These are phyloP conservation scores for Drosophila pseudoobscura DNA, from an alignment of 1,140 invertebrate genomes.

Conservation along the genomic window DNA sequence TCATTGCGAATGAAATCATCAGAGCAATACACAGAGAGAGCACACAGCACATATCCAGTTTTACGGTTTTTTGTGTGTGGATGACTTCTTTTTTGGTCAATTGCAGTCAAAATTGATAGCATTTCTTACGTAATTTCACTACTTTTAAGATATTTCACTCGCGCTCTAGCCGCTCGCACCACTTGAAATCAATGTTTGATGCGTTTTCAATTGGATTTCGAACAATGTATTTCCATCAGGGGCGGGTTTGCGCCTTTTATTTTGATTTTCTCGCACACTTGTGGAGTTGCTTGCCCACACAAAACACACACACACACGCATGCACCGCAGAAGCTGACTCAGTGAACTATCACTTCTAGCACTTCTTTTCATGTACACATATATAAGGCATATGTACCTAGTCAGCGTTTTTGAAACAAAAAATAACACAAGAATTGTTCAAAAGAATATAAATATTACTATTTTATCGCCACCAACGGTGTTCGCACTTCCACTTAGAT, in stretches of 20 bases:
- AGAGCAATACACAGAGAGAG: slow-evolving; percentile 19
- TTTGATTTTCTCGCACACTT: slow-evolving; percentile 78
- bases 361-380: too few species aligned
- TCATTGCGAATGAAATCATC: slow-evolving; percentile 78
- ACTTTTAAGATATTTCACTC: slow-evolving; percentile 49
- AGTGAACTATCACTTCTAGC: too few species aligned
- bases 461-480: too few species aligned
- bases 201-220: slow-evolving; percentile 51
- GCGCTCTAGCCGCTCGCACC: slow-evolving; percentile 27
- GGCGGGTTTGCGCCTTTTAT: slow-evolving; percentile 55
- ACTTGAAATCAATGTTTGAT: slow-evolving; percentile 15
- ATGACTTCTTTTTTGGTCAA: slow-evolving; percentile 53
- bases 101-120: slow-evolving; percentile 57
- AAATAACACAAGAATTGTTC: too few species aligned
- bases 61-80: slow-evolving; percentile 7
- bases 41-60: slow-evolving; percentile 16
- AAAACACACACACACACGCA: slow-evolving; percentile 3
- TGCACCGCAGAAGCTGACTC: neutral
- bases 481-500: too few species aligned
- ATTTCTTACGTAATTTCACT: slow-evolving; percentile 71
- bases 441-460: too few species aligned
- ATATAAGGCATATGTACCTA: too few species aligned
- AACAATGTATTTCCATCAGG: slow-evolving; percentile 69
- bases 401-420: too few species aligned
- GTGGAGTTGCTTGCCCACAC: slow-evolving; percentile 58